Evolutionary conservation across 2,888 invertebrate species (phyloP).

Genomic region (Quadroppia sp.): DNA sequence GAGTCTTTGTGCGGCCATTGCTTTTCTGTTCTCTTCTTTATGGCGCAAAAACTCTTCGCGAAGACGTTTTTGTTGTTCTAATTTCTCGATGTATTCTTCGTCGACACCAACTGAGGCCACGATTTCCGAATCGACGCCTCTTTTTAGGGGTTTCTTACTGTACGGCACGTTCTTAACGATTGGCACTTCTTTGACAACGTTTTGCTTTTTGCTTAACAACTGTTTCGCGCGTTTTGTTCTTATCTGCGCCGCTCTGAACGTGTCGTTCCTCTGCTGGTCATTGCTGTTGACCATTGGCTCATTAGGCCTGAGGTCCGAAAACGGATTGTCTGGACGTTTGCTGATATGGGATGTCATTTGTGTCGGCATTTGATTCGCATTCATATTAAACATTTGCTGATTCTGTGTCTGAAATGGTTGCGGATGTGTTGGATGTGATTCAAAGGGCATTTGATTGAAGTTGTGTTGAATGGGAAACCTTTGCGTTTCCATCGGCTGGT

Average conservation of each 20-base stretch:
- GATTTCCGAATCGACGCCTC: not conserved
- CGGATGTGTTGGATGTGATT: not conserved
- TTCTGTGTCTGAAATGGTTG: constrained; percentile 8
- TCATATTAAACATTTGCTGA: not conserved
- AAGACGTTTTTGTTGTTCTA: constrained; percentile 31
- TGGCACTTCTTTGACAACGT: constrained; percentile 14
- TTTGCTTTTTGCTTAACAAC: constrained; percentile 23
- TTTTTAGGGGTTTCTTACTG: not conserved
- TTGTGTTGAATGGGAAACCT: constrained; percentile 13
- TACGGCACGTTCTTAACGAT: not conserved
- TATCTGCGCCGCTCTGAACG: not conserved
- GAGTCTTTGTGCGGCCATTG: constrained; percentile 20
- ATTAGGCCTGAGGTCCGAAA: not conserved
- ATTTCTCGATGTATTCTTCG: constrained; percentile 38
- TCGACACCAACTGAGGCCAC: constrained; percentile 37
- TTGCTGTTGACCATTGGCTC: not conserved
- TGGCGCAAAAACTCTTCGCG: constrained; percentile 24
- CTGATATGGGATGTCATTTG: not conserved
- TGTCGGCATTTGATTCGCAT: constrained; percentile 7
- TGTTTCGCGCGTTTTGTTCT: constrained; percentile 26
- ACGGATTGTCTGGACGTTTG: not conserved
- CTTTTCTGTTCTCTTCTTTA: constrained; percentile 32
- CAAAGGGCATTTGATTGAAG: not conserved
- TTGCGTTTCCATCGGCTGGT: not conserved
- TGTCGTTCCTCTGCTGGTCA: not conserved